Evolutionary conservation across 1,140 invertebrate genomes (phyloP).

Genomic region (Palaemon carinicauda): DNA sequence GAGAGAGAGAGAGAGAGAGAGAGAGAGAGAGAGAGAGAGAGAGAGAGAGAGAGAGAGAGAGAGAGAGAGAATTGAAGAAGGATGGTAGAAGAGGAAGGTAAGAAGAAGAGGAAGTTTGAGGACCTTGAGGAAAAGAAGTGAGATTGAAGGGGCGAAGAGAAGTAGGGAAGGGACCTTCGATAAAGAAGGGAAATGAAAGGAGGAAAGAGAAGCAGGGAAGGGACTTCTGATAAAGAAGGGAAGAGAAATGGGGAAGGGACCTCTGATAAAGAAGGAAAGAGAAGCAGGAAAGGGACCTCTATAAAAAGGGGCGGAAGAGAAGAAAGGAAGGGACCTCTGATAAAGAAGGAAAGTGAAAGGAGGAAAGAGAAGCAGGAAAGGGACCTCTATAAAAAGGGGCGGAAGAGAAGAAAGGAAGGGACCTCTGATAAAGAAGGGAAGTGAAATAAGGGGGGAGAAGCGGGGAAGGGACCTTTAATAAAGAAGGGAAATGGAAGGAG

Average conservation of each 20-base stretch:
- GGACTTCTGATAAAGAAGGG: too few relatives aligned
- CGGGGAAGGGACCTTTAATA: not conserved
- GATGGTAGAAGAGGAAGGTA: not conserved
- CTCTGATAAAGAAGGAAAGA: too few relatives aligned
- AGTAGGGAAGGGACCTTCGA: too few relatives aligned
- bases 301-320: not conserved
- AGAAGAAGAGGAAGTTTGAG: not conserved
- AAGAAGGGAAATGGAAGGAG: not conserved
- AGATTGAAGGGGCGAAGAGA: not conserved
- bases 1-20: not conserved
- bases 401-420: too few relatives aligned
- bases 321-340: not conserved
- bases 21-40: not conserved
- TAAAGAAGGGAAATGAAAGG: not conserved
- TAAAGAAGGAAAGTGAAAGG: too few relatives aligned
- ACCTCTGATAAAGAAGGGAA: not conserved
- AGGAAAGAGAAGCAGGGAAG: too few relatives aligned
- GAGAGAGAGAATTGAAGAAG: not conserved
- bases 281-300: too few relatives aligned
- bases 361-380: too few relatives aligned
- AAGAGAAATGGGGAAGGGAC: not conserved
- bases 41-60: not conserved
- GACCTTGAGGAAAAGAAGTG: not conserved
- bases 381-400: not conserved
- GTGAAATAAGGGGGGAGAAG: not conserved